phyloP scores from a whole-genome alignment of 2,797 vertebrate genomes.

The Phalanger gymnotis region DNA sequence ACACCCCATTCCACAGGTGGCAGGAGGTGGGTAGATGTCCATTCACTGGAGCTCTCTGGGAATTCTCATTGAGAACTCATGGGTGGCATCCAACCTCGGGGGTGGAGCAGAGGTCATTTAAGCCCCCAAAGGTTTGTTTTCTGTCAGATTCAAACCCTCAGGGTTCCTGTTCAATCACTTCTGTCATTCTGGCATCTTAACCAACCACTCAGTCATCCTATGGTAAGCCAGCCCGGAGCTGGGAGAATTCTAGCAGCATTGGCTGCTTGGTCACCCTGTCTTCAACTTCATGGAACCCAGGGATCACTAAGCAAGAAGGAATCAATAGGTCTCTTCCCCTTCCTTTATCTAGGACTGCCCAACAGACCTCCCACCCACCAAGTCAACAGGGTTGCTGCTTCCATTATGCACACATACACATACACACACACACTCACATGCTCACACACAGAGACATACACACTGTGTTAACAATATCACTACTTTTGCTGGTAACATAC shows the following conservation, averaged over 20 bases:
- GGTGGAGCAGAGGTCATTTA: neutral
- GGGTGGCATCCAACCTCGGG: neutral
- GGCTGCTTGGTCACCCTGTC: neutral
- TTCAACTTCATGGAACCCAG: neutral
- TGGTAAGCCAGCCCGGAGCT: neutral
- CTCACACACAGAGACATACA: neutral
- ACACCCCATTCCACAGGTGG: accelerated
- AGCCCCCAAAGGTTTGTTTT: neutral
- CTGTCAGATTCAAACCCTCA: neutral
- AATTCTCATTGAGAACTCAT: neutral
- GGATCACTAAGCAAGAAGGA: neutral
- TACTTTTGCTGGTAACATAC: neutral
- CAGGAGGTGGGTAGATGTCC: neutral
- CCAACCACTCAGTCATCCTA: neutral
- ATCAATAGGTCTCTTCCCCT: neutral
- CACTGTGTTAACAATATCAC: neutral
- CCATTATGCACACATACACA: too few relatives aligned
- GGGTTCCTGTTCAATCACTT: neutral
- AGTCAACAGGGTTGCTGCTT: neutral
- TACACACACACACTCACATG: neutral
- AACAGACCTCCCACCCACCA: neutral
- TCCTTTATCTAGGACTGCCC: accelerated
- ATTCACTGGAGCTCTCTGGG: too few relatives aligned
- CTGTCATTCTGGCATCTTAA: neutral
- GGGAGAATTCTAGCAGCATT: neutral